These are phyloP conservation scores for Calliphora vicina DNA, from an alignment of 1,140 invertebrate genomes.

Conservation along the genomic window DNA sequence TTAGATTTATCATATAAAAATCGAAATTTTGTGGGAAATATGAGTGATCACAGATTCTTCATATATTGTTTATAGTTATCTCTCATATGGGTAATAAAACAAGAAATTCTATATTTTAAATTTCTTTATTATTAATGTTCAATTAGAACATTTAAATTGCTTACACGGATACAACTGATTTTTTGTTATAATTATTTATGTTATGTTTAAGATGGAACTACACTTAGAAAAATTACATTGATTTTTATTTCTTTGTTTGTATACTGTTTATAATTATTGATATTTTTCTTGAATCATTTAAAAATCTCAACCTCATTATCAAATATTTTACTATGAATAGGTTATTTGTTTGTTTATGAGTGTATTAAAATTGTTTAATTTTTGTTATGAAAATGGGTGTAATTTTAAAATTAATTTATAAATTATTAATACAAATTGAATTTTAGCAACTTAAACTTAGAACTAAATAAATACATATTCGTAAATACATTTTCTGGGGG, in stretches of 20 bases:
- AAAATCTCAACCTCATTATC: neutral
- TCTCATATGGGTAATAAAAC: too few species aligned
- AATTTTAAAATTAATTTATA: neutral
- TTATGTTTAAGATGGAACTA: conserved; percentile 28
- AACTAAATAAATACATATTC: conserved; percentile 8
- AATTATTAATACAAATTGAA: too few species aligned
- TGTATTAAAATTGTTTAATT: neutral
- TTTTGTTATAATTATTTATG: neutral
- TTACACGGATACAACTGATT: conserved; percentile 1
- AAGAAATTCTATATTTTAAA: too few species aligned
- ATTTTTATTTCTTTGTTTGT: neutral
- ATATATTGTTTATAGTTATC: too few species aligned
- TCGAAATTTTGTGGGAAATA: too few species aligned
- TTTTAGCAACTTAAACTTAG: neutral
- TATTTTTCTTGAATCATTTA: neutral
- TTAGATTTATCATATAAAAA: too few species aligned
- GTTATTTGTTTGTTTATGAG: neutral
- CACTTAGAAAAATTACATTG: conserved; percentile 33
- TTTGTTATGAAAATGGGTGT: neutral
- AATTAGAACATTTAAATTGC: neutral
- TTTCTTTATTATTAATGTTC: neutral
- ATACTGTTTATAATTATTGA: neutral
- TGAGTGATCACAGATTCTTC: too few species aligned
- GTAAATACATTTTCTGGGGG: neutral
- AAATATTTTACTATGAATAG: neutral